A percentile compares a stretch with the other conserved stretches of the same genome.
Conservation (phyloP, 2,113 vertebrate genomes). For the Pseudorhombus dupliciocellatus region DNA sequence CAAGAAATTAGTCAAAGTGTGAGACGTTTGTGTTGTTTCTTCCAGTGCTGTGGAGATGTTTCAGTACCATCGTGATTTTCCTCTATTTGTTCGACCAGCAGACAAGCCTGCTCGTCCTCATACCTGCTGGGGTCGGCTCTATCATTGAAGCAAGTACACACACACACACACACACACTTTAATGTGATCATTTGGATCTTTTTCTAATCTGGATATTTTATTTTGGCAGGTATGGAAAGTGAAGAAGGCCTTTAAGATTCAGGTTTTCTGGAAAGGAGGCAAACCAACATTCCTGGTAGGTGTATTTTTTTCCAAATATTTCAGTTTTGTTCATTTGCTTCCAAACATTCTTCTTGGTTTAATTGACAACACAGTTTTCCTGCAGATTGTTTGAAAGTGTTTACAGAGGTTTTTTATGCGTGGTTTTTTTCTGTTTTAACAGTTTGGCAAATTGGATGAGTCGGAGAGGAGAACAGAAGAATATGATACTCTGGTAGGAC, state of each 20-base stretch:
- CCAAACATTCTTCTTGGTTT: background rate
- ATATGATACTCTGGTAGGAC: conserved; percentile 92
- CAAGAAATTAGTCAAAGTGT: no score
- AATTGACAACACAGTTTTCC: background rate
- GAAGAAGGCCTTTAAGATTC: conserved; percentile 97
- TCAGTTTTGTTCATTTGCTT: no score
- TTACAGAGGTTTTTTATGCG: background rate
- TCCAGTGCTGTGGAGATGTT: conserved; percentile 94
- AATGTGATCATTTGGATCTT: background rate
- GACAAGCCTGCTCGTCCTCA: conserved; percentile 94
- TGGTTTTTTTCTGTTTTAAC: conserved; percentile 39
- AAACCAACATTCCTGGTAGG: conserved; percentile 87
- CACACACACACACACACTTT: background rate
- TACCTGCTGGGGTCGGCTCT: conserved; percentile 93
- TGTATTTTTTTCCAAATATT: background rate
- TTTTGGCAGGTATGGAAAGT: conserved; percentile 93
- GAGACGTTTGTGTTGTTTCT: conserved; percentile 31
- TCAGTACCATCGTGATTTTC: conserved; percentile 97
- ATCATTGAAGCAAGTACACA: conserved; percentile 89
- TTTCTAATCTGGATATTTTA: background rate
- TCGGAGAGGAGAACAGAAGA: conserved; percentile 93
- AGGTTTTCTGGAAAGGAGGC: conserved; percentile 86
- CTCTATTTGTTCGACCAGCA: conserved; percentile 97
- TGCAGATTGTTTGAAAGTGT: background rate
- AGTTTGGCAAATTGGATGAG: conserved; percentile 92